These are phyloP conservation scores for Hydrozoanthus gracilis DNA, from an alignment of 92 coral and sea anemone species.

Conservation along the genomic window DNA sequence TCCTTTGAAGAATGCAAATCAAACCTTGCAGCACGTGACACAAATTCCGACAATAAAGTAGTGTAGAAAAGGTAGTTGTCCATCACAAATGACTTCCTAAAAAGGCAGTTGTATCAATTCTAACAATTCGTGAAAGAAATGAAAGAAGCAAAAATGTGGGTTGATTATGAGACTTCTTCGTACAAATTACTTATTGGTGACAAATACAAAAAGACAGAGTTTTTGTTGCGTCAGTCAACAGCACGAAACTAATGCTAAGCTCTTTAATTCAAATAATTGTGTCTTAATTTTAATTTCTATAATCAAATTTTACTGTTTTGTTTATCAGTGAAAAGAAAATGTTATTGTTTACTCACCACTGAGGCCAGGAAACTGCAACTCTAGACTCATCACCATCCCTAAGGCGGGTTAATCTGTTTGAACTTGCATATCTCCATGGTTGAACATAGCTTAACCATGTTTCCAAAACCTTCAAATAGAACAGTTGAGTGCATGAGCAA, in stretches of 20 bases:
- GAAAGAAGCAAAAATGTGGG: no score
- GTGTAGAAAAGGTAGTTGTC: slow-evolving; percentile 93
- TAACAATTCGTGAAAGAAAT: background rate
- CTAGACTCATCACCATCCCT: slow-evolving; percentile 26
- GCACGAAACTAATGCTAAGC: no score
- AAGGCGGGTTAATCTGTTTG: slow-evolving; percentile 28
- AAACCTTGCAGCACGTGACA: slow-evolving; percentile 85
- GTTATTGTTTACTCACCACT: slow-evolving; percentile 59
- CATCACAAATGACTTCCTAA: slow-evolving; percentile 83
- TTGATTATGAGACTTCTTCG: no score
- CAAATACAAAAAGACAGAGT: no score
- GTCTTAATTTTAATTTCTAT: no score
- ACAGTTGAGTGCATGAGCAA: background rate
- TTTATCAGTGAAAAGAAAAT: background rate
- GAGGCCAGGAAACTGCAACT: slow-evolving; percentile 45
- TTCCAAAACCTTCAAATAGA: slow-evolving; percentile 73
- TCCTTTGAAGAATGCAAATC: slow-evolving; percentile 85
- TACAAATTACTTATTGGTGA: no score
- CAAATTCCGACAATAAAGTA: slow-evolving; percentile 78
- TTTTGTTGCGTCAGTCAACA: no score
- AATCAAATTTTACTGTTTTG: no score
- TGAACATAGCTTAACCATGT: slow-evolving; percentile 97
- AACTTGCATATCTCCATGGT: slow-evolving; percentile 92
- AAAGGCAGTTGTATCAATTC: background rate
- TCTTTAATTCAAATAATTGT: no score